Evolutionary conservation across 2,113 vertebrate species (phyloP).

Genomic region (Rutilus rutilus): DNA sequence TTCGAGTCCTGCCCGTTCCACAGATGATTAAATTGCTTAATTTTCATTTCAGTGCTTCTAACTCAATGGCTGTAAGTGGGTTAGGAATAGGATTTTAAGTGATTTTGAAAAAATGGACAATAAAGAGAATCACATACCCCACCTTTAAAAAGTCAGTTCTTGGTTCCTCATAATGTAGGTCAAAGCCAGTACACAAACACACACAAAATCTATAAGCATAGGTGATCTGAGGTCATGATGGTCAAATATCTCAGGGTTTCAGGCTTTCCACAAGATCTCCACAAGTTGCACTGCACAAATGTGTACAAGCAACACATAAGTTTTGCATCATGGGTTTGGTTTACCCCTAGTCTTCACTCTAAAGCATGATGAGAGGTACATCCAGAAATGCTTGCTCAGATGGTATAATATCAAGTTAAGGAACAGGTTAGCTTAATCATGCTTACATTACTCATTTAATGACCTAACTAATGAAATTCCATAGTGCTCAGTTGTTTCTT

Average conservation of each 20-base stretch:
- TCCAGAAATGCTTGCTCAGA: not conserved
- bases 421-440: constrained; percentile 35
- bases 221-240: not conserved
- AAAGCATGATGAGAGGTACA: not conserved
- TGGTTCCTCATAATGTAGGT: no score
- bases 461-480: constrained; percentile 18
- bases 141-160: no score
- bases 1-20: no score
- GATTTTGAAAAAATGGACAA: no score
- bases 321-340: constrained; percentile 54
- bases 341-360: constrained; percentile 11
- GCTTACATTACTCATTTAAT: not conserved
- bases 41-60: no score
- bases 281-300: not conserved
- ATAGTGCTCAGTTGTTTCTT: not conserved
- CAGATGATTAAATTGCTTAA: no score
- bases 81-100: no score
- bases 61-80: no score
- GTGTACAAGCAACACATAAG: not conserved
- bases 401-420: constrained; percentile 24
- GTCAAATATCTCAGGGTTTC: not conserved
- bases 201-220: not conserved
- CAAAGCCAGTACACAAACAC: not conserved
- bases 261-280: not conserved
- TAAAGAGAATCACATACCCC: no score